phyloP scores from a whole-genome alignment of 2,113 vertebrate genomes.

The Dinomys branickii region DNA sequence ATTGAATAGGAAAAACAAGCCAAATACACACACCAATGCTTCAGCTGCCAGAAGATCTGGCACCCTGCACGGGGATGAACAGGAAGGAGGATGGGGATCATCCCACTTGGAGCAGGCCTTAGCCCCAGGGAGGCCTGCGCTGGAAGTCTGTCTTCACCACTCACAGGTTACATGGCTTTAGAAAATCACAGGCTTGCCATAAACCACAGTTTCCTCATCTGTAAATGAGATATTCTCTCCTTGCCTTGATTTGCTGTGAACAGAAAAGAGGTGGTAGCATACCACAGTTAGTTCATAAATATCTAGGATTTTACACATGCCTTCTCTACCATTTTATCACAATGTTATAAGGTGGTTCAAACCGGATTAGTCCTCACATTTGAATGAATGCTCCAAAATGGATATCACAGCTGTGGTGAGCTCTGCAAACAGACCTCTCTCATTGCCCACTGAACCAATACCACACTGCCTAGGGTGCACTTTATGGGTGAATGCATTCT shows the following conservation, averaged over 20 bases:
- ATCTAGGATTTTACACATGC: neutral
- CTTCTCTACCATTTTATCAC: neutral
- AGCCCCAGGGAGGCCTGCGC: fast-evolving
- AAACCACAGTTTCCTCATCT: neutral
- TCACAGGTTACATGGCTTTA: neutral
- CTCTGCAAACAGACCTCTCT: fast-evolving
- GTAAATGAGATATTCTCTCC: neutral
- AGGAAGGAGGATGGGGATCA: fast-evolving
- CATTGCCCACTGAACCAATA: fast-evolving
- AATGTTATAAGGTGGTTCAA: neutral
- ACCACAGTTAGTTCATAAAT: neutral
- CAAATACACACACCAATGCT: neutral
- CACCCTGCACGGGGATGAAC: neutral
- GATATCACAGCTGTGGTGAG: fast-evolving
- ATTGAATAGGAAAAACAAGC: neutral
- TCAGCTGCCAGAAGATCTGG: neutral
- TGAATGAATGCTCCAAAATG: neutral
- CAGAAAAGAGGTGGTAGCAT: neutral
- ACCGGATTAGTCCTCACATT: neutral
- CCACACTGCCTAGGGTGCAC: neutral
- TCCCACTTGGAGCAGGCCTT: neutral
- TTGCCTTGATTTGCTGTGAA: neutral
- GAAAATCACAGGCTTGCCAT: neutral
- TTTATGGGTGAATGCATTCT: neutral
- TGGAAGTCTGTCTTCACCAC: neutral